Base-by-base conservation (phyloP, 2,797 vertebrate species). In the Coranthus polyacanthus region DNA sequence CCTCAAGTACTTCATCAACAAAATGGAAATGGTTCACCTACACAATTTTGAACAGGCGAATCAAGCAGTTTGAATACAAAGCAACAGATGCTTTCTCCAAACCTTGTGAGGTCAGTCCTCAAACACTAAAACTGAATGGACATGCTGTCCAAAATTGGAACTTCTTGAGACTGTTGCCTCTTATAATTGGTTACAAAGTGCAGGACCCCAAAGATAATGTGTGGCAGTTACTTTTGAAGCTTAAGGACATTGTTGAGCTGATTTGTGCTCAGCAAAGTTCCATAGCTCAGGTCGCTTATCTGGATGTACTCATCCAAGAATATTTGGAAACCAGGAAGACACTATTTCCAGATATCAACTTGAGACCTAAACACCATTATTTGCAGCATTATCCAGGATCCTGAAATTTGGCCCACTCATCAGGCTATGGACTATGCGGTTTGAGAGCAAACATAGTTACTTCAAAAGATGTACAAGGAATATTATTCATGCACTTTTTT, bases 351-450 rank as follows among this genome's bases (percentile, higher is more conserved):
- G 62, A 71, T 29, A 21, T n/a, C 21, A 58, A 29, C 21, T n/a
- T 81, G 26, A 82, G 63, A 79, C 76, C 75, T 18, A 85, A 86
- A 36, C 65, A 79, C 72, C n/a, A n/a, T n/a, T n/a, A n/a, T n/a
- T n/a, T n/a, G n/a, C n/a, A n/a, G n/a, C n/a, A 72, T 17, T 79
- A 74, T 24, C 60, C 60, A 55, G 65, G n/a, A n/a, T n/a, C n/a
- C n/a, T n/a, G n/a, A n/a, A n/a, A n/a, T n/a, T n/a, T n/a, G n/a
- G n/a, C n/a, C n/a, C n/a, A n/a, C n/a, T n/a, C n/a, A n/a, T n/a
- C n/a, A n/a, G n/a, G n/a, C n/a, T n/a, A n/a, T n/a, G n/a, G n/a
- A 73, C 39, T 26, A 49, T 77, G 69, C 16, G n/a, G n/a, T 78
- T 83, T 61, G 61, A 78, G 22, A 77, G 69, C 12, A 80, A 77